Conservation (phyloP, 1,140 invertebrate species). For the Drosophila yakuba region DNA sequence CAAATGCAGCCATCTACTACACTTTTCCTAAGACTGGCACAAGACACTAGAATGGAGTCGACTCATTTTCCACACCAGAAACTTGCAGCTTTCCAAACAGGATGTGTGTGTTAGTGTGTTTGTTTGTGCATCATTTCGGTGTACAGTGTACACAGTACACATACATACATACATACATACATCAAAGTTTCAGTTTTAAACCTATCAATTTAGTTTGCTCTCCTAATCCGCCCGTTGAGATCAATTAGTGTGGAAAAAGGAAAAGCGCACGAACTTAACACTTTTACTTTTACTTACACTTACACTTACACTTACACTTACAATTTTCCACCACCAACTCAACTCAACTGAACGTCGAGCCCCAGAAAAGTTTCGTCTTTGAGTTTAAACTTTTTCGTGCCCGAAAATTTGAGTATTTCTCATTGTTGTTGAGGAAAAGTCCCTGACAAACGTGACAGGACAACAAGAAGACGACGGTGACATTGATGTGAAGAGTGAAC, state of each 20-base stretch:
- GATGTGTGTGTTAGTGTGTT: not conserved
- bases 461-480: not conserved
- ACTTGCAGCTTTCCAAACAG: not conserved
- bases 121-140: not conserved
- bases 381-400: slow-evolving; percentile 26
- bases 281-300: slow-evolving; percentile 21
- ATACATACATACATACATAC: slow-evolving; percentile 1
- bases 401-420: slow-evolving; percentile 35
- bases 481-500: slow-evolving; percentile 3
- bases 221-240: slow-evolving; percentile 68
- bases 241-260: slow-evolving; percentile 64
- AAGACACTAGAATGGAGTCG: slow-evolving; percentile 1
- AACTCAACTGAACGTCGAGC: not conserved
- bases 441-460: slow-evolving; percentile 21
- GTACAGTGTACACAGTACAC: slow-evolving; percentile 22
- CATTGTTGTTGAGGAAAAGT: slow-evolving; percentile 34
- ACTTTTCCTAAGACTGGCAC: not conserved
- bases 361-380: slow-evolving; percentile 16
- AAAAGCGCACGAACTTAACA: slow-evolving; percentile 38
- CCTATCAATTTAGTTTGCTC: slow-evolving; percentile 67
- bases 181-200: slow-evolving; percentile 65
- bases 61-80: slow-evolving; percentile 21
- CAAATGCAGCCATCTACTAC: not conserved
- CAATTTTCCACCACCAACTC: too few species aligned
- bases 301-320: not conserved